Percentiles rank a stretch among this genome's conserved stretches.
Conservation (phyloP, 2,888 invertebrate species). For the Sarcophaga variegata region DNA sequence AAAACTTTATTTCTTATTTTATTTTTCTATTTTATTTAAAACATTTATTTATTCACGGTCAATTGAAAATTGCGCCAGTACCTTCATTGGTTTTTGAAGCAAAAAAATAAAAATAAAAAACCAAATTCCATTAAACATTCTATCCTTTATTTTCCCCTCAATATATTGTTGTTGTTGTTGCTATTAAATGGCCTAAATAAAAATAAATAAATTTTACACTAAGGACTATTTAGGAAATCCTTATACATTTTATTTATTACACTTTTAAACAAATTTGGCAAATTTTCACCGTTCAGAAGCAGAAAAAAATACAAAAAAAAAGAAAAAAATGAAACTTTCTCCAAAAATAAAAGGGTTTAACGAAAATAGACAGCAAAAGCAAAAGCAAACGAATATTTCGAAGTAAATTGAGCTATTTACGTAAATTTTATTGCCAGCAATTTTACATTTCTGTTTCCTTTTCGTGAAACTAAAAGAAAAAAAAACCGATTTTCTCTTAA, state of each 20-base stretch:
- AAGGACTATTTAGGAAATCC: constrained; percentile 65
- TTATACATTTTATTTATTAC: constrained; percentile 68
- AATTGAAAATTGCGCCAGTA: constrained; percentile 21
- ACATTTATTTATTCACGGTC: constrained; percentile 16
- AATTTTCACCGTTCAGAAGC: constrained; percentile 72
- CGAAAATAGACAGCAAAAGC: not conserved
- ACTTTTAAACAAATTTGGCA: constrained; percentile 76
- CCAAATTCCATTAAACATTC: constrained; percentile 23
- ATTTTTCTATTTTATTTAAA: not conserved
- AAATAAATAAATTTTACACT: constrained; percentile 65
- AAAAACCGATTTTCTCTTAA: constrained; percentile 32
- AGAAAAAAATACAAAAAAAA: constrained; percentile 70
- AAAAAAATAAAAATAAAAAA: not conserved
- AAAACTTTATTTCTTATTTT: no score
- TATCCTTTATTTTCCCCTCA: not conserved
- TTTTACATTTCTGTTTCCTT: constrained; percentile 74
- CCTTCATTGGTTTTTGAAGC: constrained; percentile 23
- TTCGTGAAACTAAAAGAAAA: constrained; percentile 26
- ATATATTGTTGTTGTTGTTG: constrained; percentile 1
- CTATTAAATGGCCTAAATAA: constrained; percentile 41
- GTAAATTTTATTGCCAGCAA: constrained; percentile 80
- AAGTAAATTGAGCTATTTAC: constrained; percentile 80
- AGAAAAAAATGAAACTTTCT: constrained; percentile 77
- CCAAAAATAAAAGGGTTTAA: constrained; percentile 15
- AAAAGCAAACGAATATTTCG: constrained; percentile 65